Conservation (phyloP, 2,113 vertebrate species). For the Electrona antarctica region DNA sequence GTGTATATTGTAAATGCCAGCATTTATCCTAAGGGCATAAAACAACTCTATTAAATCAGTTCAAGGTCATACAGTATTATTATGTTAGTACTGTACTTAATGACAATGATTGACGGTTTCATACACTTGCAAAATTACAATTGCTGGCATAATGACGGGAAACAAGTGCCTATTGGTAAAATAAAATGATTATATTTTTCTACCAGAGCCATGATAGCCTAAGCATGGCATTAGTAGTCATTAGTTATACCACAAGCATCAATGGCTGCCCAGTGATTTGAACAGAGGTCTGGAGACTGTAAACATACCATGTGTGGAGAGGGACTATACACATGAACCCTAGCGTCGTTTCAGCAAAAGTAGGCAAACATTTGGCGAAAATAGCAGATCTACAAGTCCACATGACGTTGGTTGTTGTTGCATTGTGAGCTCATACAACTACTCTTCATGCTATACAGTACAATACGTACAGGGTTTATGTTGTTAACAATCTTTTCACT, state of each 20-base stretch:
- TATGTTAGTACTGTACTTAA: background rate
- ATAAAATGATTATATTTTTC: background rate
- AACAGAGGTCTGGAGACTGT: background rate
- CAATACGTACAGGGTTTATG: too few relatives aligned
- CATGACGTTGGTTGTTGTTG: too few relatives aligned
- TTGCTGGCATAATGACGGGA: too few relatives aligned
- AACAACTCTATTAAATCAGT: too few relatives aligned
- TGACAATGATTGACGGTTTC: background rate
- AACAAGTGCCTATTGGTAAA: background rate
- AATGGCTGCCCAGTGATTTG: slow-evolving; percentile 4
- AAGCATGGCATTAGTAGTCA: background rate
- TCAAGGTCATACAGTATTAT: background rate
- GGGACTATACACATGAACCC: background rate
- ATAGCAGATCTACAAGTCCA: too few relatives aligned
- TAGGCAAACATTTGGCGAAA: too few relatives aligned
- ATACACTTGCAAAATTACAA: background rate
- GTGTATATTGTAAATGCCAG: background rate
- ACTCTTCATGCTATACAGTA: too few relatives aligned
- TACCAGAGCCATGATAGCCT: background rate
- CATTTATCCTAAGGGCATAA: background rate
- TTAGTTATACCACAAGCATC: background rate
- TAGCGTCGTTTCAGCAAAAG: too few relatives aligned
- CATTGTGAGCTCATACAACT: too few relatives aligned
- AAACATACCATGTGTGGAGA: too few relatives aligned
- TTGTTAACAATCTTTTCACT: too few relatives aligned